These are phyloP conservation scores for Drosophila subsilvestris DNA, from an alignment of 2,888 invertebrate species.

Conservation along the genomic window DNA sequence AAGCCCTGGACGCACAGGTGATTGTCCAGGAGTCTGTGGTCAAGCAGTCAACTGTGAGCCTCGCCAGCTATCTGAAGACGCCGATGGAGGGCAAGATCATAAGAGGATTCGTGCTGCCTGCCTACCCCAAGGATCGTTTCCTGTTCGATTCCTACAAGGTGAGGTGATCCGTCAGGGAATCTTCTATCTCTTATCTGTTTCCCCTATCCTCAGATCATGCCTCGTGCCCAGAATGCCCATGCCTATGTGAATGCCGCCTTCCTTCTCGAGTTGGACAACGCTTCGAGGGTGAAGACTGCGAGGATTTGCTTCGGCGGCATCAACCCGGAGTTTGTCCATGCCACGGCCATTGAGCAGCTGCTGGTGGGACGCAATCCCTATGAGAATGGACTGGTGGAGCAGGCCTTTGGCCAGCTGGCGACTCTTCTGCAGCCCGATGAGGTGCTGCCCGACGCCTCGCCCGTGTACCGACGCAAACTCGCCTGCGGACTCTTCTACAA, in stretches of 20 bases:
- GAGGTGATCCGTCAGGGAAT: background rate
- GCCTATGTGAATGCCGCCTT: conserved; percentile 92
- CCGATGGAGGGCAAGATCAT: conserved; percentile 89
- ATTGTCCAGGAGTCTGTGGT: conserved; percentile 77
- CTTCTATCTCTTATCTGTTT: background rate
- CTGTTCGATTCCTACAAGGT: conserved; percentile 89
- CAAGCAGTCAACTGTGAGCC: conserved; percentile 83
- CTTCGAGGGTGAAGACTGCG: conserved; percentile 83
- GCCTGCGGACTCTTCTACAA: conserved; percentile 93
- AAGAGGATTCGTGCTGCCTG: conserved; percentile 86
- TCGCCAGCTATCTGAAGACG: conserved; percentile 86
- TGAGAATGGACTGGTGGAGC: conserved; percentile 80
- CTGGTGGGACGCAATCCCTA: conserved; percentile 84
- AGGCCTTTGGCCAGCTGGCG: conserved; percentile 85
- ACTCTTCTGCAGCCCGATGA: conserved; percentile 88
- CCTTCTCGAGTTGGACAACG: conserved; percentile 85
- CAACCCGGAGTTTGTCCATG: conserved; percentile 85
- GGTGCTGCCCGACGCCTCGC: conserved; percentile 88
- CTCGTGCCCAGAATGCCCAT: conserved; percentile 90
- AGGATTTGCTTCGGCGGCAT: conserved; percentile 89
- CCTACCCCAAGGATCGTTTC: conserved; percentile 84
- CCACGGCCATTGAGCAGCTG: conserved; percentile 86
- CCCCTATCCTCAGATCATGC: conserved; percentile 86
- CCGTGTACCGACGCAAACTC: conserved; percentile 88
- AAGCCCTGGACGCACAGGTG: conserved; percentile 77